phyloP scores from a whole-genome alignment of 2,888 invertebrate genomes.

The Halictus ligatus region DNA sequence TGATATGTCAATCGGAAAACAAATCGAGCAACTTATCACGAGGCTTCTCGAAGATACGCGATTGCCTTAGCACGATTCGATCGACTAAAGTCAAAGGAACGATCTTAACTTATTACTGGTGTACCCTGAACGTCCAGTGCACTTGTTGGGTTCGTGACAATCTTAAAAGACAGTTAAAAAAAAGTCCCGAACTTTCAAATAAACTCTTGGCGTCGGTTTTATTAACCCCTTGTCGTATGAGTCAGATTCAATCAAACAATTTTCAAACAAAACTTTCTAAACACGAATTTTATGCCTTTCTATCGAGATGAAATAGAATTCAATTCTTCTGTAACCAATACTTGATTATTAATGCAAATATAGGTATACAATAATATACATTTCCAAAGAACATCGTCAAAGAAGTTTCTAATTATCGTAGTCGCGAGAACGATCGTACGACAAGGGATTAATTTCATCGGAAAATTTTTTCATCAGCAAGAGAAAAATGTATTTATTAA shows the following conservation, averaged over 20 bases:
- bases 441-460: not conserved
- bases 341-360: not conserved
- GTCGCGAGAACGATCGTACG: not conserved
- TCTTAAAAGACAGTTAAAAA: not conserved
- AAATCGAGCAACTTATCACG: conserved; percentile 52
- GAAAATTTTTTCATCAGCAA: not conserved
- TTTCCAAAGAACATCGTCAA: not conserved
- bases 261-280: not conserved
- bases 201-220: not conserved
- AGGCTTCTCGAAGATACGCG: not conserved
- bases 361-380: not conserved
- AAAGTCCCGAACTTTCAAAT: not conserved
- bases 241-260: no score
- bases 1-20: conserved; percentile 80
- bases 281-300: not conserved
- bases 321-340: not conserved
- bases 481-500: not conserved
- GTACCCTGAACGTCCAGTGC: not conserved
- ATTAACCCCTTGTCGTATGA: conserved; percentile 1
- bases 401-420: not conserved
- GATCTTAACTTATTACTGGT: not conserved
- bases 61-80: conserved; percentile 1
- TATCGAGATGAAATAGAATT: not conserved
- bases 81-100: conserved; percentile 6
- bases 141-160: not conserved